Base-by-base conservation (phyloP, 2,888 invertebrate species). In the Agrilus biguttatus region DNA sequence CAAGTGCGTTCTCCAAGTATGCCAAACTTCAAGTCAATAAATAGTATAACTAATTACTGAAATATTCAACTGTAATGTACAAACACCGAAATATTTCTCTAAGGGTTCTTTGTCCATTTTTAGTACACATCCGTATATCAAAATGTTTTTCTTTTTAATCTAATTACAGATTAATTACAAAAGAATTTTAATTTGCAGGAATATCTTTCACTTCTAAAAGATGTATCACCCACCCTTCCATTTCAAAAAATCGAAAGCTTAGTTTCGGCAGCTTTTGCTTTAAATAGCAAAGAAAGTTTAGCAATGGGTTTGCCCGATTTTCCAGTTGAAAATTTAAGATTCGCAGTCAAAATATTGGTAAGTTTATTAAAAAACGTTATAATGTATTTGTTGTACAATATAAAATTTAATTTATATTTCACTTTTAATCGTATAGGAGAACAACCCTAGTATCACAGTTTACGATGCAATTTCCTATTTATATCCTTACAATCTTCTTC, bases 231-330 rank as follows among this genome's bases (percentile, higher is more conserved):
- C 0, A 64, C 66, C 37, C 72, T 71, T 1, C 67, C 74, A n/a
- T 53, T 58, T 8, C 67, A 69, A 5, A 74, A 73, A 56, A 49
- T 85, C 46, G 74, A 79, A 47, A 72, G 75, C 62, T 58, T 90
- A 40, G 58, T 91, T 47, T 82, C 86, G 2, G 83, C 83, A 47
- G 85, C 83, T 0, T 78, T 83, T 56, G 88, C 89, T 1, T 71
- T 93, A 42, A 72, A 83, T 51, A 80, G 82, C 14, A 78, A 81
- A 6, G 91, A 91, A 62, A 74, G 85, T 37, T 60, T 68, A 5
- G 59, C 68, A 45, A 70, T 90, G 43, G 82, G 80, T 43, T 66
- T 96, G 44, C 92, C 92, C 0, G 90, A 93, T 67, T 93, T 95
- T 62, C 95, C 96, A 0, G 62, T 91, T 2, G 89, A 91, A 57